These are phyloP conservation scores for Okamejei kenojei DNA, from an alignment of 2,797 vertebrate species.

Conservation along the genomic window DNA sequence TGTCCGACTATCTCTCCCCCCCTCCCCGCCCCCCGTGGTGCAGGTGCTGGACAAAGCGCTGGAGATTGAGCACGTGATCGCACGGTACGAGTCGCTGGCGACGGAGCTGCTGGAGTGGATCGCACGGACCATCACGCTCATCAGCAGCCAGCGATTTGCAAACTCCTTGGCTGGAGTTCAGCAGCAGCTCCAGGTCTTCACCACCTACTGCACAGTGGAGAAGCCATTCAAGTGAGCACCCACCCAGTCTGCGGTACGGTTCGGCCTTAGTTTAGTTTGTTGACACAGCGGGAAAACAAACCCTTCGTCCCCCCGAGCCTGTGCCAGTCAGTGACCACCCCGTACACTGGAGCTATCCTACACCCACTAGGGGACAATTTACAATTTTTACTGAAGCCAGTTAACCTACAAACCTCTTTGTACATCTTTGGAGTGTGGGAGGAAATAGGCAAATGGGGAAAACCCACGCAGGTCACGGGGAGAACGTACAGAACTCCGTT, in stretches of 20 bases:
- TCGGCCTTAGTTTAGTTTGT: too few relatives aligned
- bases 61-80: conserved; percentile 73
- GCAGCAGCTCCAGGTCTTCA: conserved; percentile 91
- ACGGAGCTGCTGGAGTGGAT: conserved; percentile 85
- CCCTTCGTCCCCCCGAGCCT: too few relatives aligned
- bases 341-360: too few relatives aligned
- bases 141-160: conserved; percentile 91
- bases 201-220: conserved; percentile 88
- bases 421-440: too few relatives aligned
- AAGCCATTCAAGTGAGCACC: conserved; percentile 81
- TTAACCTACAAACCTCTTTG: too few relatives aligned
- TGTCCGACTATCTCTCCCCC: background rate
- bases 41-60: conserved; percentile 84
- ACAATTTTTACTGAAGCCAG: too few relatives aligned
- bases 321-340: too few relatives aligned
- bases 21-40: background rate
- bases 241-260: fast-evolving
- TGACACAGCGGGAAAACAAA: too few relatives aligned
- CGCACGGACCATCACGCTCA: conserved; percentile 75
- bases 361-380: too few relatives aligned
- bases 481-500: too few relatives aligned
- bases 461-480: too few relatives aligned
- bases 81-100: conserved; percentile 74
- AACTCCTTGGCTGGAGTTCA: conserved; percentile 86
- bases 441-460: too few relatives aligned